Evolutionary conservation across 30 jellyfish, hydroid and myxozoan species (phyloP).

Genomic region (Aurelia aurita complex sp. Pacific): DNA sequence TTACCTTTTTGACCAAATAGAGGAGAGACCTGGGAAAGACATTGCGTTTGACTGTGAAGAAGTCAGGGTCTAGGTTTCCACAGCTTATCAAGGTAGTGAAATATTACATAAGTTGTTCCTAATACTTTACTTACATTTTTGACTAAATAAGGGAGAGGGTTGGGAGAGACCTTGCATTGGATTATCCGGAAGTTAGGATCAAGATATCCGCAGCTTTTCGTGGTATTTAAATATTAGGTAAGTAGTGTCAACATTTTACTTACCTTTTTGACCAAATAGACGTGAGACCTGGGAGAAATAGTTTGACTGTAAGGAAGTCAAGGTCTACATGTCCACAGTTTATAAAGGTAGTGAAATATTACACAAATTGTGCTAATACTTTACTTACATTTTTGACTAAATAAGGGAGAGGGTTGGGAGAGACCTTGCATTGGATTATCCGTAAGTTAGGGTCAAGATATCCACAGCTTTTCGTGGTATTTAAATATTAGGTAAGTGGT

Average conservation of each 20-base stretch:
- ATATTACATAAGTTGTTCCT: slow-evolving; percentile 23
- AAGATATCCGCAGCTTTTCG: no score
- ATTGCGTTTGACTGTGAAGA: no score
- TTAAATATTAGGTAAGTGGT: slow-evolving; percentile 44
- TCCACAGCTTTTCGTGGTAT: neutral
- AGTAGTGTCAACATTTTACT: neutral
- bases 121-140: no score
- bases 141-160: neutral
- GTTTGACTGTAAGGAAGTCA: slow-evolving; percentile 27
- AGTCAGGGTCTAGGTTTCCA: slow-evolving; percentile 1
- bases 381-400: no score
- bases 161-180: neutral
- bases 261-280: no score
- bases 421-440: no score
- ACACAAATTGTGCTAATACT: neutral
- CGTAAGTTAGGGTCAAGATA: no score
- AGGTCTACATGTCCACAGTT: slow-evolving; percentile 55
- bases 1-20: no score
- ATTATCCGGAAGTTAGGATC: no score
- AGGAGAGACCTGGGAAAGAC: no score
- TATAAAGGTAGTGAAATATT: slow-evolving; percentile 42
- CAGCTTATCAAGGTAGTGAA: slow-evolving; percentile 59
- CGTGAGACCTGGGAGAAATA: no score
- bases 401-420: slow-evolving; percentile 29
- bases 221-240: slow-evolving; percentile 47